Percentiles rank a stretch among this genome's conserved stretches.
Conservation (phyloP, 2,888 invertebrate species). For the Phanerotoma sp. region DNA sequence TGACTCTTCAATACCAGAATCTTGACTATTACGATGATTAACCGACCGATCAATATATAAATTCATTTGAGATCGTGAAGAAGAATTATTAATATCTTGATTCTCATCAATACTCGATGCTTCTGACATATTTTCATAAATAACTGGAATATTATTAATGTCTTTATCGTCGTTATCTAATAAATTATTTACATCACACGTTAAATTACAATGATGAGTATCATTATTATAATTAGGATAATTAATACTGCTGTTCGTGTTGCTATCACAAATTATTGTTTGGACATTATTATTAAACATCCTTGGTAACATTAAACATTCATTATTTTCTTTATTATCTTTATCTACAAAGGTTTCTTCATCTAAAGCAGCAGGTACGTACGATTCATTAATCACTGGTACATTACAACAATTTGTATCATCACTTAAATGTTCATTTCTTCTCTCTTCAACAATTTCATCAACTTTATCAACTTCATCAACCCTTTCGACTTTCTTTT, state of each 20-base stretch:
- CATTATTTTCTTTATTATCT: neutral
- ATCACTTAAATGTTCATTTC: neutral
- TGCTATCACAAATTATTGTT: slow-evolving; percentile 46
- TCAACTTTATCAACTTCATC: too few relatives aligned
- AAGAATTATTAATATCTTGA: slow-evolving; percentile 11
- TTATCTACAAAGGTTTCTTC: neutral
- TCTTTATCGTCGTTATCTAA: slow-evolving; percentile 29
- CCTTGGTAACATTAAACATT: slow-evolving; percentile 10
- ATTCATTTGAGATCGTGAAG: slow-evolving; percentile 33
- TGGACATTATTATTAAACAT: slow-evolving; percentile 26
- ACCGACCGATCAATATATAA: slow-evolving; percentile 37
- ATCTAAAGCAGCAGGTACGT: slow-evolving; percentile 2
- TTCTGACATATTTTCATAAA: slow-evolving; percentile 4
- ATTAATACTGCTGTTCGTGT: slow-evolving; percentile 50
- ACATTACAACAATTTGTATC: neutral
- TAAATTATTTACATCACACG: slow-evolving; percentile 40
- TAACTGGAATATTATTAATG: slow-evolving; percentile 9
- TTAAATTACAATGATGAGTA: slow-evolving; percentile 41
- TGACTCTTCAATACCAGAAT: slow-evolving; percentile 41
- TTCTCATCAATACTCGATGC: neutral
- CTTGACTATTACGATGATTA: slow-evolving; percentile 40
- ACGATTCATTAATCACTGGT: too few relatives aligned
- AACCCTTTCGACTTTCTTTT: too few relatives aligned
- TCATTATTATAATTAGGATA: slow-evolving; percentile 46
- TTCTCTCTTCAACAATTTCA: too few relatives aligned